These are phyloP conservation scores for Aethes cnicana DNA, from an alignment of 2,888 invertebrate species.

Conservation along the genomic window DNA sequence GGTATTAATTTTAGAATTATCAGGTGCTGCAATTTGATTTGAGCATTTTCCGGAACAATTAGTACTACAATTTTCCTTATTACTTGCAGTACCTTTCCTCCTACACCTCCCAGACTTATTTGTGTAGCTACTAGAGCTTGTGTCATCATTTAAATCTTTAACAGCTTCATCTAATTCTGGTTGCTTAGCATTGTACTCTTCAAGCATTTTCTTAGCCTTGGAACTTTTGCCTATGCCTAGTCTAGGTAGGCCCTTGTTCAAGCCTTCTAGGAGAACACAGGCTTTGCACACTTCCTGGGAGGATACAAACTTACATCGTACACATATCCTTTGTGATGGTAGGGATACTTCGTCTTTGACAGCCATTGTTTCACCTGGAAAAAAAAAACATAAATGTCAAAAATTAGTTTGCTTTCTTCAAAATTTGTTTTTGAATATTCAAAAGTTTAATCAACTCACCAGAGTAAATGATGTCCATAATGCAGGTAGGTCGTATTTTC, in stretches of 20 bases:
- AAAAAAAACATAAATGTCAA: background rate
- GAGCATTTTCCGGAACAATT: conserved; percentile 48
- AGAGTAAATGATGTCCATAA: conserved; percentile 96
- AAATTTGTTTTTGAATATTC: background rate
- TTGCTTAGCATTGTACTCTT: conserved; percentile 72
- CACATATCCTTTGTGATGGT: conserved; percentile 90
- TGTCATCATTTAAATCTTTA: conserved; percentile 52
- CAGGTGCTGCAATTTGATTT: conserved; percentile 37
- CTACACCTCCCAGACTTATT: conserved; percentile 30
- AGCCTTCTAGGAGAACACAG: conserved; percentile 96
- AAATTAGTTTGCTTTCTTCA: background rate
- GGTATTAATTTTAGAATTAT: conserved; percentile 53
- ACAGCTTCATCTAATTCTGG: conserved; percentile 42
- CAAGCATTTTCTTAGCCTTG: conserved; percentile 86
- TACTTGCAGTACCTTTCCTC: conserved; percentile 21
- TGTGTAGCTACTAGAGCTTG: conserved; percentile 35
- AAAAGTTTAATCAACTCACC: conserved; percentile 68
- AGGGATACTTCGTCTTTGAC: conserved; percentile 91
- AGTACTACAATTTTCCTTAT: conserved; percentile 36
- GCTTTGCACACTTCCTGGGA: conserved; percentile 98
- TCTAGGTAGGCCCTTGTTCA: conserved; percentile 95
- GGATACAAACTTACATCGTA: conserved; percentile 93
- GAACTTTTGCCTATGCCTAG: conserved; percentile 95
- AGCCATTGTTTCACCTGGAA: conserved; percentile 90
- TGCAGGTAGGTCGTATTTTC: conserved; percentile 93